Base-by-base conservation (phyloP, 1,140 invertebrate species). In the Charaxes varanes region DNA sequence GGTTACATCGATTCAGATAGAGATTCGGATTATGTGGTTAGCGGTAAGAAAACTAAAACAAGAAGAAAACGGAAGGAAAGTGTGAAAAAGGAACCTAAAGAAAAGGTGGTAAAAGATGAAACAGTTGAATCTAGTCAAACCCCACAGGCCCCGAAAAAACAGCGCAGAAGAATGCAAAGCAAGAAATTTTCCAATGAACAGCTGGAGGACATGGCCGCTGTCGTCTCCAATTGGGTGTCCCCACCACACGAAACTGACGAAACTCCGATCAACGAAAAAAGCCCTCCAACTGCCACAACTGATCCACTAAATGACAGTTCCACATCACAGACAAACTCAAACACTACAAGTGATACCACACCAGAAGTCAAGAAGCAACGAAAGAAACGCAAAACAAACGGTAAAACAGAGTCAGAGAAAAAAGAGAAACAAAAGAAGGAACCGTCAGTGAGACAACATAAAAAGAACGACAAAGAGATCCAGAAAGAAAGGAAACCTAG, bases 21-120 rank as follows among this genome's bases (percentile, higher is more conserved):
- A 38, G 84, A 85, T 44, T 83, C 77, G 1, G 84, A 85, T 56
- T 85, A 85, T 54, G 79, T 62, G 16, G 62, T 47, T 4, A 72
- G 52, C 8, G 22, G 35, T 6, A 81, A 67, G 41, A 81, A 67
- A 37, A 53, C 56, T 6, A 74, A 70, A 47, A 41, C 46, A 11
- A 54, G 49, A 19, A 68, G 61, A 51, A 69, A 73, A 42, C 51
- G 49, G 33, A 80, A 72, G 26, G 63, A 66, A 2, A 60, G 35
- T 28, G 24, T 52, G 0, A 76, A 70, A 35, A 79, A 72, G 16
- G 62, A 72, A 32, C 8, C 8, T 0, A 70, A 62, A 57, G 44
- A 57, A 1, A 64, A 67, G 31, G 43, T 43, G n/a, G 42, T 59
- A 24, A 37, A 52, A 16, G 55, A 60, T 21, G 42, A 48, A 23